phyloP scores from a whole-genome alignment of 37 sponge, comb jelly and placozoan genomes.

The Crambe crambe region DNA sequence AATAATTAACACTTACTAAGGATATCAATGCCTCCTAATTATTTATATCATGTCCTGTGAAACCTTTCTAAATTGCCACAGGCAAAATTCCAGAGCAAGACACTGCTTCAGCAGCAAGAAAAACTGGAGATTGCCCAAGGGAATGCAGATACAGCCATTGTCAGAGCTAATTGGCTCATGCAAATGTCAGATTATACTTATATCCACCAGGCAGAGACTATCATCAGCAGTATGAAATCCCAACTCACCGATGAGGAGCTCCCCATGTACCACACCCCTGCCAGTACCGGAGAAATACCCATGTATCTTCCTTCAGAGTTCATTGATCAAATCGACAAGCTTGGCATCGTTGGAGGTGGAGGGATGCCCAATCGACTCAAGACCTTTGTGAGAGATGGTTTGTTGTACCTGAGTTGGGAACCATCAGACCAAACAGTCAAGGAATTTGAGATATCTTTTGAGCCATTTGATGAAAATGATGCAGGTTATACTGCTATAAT shows the following conservation, averaged over 20 bases:
- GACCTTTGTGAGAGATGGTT: slow-evolving; percentile 14
- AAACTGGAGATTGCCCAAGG: slow-evolving; percentile 61
- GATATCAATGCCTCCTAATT: no score
- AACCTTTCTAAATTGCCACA: slow-evolving; percentile 11
- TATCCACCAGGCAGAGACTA: slow-evolving; percentile 43
- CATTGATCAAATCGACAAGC: slow-evolving; percentile 14
- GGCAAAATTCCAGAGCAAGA: slow-evolving; percentile 47
- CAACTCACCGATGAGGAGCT: slow-evolving; percentile 39
- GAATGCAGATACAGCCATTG: slow-evolving; percentile 40
- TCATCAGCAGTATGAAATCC: slow-evolving; percentile 32
- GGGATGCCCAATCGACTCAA: slow-evolving; percentile 10
- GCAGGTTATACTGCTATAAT: not conserved
- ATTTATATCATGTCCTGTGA: not conserved
- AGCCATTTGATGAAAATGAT: slow-evolving; percentile 23
- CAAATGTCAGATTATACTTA: slow-evolving; percentile 63
- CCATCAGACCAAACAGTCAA: not conserved
- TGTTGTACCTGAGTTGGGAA: slow-evolving; percentile 49
- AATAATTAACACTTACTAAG: not conserved
- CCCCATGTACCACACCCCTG: slow-evolving; percentile 28
- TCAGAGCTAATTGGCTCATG: slow-evolving; percentile 54
- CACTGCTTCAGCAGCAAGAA: slow-evolving; percentile 49
- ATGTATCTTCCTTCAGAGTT: slow-evolving; percentile 31
- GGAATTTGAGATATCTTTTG: slow-evolving; percentile 50
- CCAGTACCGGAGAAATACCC: slow-evolving; percentile 23
- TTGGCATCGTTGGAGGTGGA: slow-evolving; percentile 61